Conservation (phyloP, 1,140 invertebrate species). For the Globodera rostochiensis region DNA sequence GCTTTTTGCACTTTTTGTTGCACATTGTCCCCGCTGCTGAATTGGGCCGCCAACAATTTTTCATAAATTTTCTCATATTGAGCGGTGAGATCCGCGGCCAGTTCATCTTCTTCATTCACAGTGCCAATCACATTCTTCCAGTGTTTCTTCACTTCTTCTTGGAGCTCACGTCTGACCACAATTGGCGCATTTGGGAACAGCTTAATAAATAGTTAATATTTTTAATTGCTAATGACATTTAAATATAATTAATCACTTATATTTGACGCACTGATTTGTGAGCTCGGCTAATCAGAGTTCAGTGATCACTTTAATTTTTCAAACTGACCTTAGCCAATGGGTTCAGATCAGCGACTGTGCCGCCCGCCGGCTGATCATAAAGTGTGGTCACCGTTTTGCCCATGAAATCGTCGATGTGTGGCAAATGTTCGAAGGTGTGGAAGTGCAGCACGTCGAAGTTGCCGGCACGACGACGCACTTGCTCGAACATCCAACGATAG, state of each 20-base stretch:
- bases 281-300: neutral
- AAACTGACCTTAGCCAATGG: neutral
- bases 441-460: slow-evolving; percentile 18
- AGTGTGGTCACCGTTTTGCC: neutral
- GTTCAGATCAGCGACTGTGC: neutral
- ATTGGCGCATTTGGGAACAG: neutral
- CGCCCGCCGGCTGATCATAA: neutral
- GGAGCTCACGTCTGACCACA: neutral
- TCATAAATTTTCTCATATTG: neutral
- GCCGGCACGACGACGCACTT: neutral
- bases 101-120: neutral
- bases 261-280: too few species aligned
- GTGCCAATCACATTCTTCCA: neutral
- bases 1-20: neutral
- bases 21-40: neutral
- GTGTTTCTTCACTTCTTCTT: neutral
- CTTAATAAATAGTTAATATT: neutral
- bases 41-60: neutral
- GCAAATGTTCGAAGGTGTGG: slow-evolving; percentile 17
- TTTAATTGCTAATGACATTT: neutral
- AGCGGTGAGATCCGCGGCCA: neutral
- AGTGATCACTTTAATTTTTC: neutral
- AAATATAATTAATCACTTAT: too few species aligned
- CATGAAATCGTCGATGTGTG: slow-evolving; percentile 2
- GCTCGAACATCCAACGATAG: slow-evolving; percentile 1